phyloP scores from a whole-genome alignment of 1,140 invertebrate species.

The Hyles euphorbiae region DNA sequence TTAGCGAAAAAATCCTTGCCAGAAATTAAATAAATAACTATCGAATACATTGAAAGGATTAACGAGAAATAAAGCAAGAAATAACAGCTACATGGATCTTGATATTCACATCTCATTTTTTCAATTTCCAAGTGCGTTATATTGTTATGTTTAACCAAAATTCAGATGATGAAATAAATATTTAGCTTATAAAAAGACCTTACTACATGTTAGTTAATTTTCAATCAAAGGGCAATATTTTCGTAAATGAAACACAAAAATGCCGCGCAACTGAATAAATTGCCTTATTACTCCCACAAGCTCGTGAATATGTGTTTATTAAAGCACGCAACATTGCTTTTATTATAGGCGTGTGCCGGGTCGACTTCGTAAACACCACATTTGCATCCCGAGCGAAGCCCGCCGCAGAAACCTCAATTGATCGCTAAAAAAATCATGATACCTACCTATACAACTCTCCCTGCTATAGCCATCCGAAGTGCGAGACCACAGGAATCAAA shows the following conservation, averaged over 20 bases:
- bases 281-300: slow-evolving; percentile 14
- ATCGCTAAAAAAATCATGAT: slow-evolving; percentile 69
- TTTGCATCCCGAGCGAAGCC: slow-evolving; percentile 60
- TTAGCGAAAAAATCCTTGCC: too few species aligned
- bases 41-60: too few species aligned
- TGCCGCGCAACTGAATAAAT: slow-evolving; percentile 14
- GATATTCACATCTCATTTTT: too few species aligned
- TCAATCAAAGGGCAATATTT: too few species aligned
- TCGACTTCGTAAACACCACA: slow-evolving; percentile 52
- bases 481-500: slow-evolving; percentile 25
- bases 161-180: too few species aligned
- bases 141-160: too few species aligned
- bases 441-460: slow-evolving; percentile 47
- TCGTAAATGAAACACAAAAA: neutral
- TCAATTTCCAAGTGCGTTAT: too few species aligned
- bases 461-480: slow-evolving; percentile 32
- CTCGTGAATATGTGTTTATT: slow-evolving; percentile 34
- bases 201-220: neutral
- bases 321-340: slow-evolving; percentile 36
- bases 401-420: slow-evolving; percentile 67
- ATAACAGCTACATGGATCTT: too few species aligned
- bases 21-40: too few species aligned
- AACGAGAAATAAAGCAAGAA: too few species aligned
- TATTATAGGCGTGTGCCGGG: slow-evolving; percentile 54
- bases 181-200: neutral